Conservation (phyloP, 2,113 vertebrate genomes). For the Atractosteus spatula region DNA sequence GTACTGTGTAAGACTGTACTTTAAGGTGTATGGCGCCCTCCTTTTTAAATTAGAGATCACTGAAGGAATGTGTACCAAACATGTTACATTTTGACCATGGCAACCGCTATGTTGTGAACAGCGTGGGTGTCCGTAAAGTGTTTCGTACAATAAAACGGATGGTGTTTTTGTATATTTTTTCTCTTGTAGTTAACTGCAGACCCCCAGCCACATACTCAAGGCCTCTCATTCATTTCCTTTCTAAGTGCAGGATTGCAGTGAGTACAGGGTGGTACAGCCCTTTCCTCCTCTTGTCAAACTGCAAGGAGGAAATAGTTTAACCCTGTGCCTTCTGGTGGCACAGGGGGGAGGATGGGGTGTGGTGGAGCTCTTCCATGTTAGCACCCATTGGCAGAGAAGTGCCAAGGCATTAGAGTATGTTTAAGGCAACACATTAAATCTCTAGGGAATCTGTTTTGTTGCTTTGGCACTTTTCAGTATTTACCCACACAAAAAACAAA, state of each 20-base stretch:
- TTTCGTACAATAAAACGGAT: not conserved
- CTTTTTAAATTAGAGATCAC: not conserved
- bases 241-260: not conserved
- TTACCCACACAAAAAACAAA: too few relatives aligned
- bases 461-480: too few relatives aligned
- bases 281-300: not conserved
- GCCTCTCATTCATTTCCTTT: slow-evolving; percentile 1
- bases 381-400: too few relatives aligned
- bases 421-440: too few relatives aligned
- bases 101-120: slow-evolving; percentile 1
- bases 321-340: not conserved
- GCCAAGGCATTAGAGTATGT: too few relatives aligned
- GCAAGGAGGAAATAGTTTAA: not conserved
- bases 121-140: not conserved
- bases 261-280: not conserved
- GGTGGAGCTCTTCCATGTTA: too few relatives aligned
- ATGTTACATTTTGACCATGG: slow-evolving; percentile 7
- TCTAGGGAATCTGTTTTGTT: too few relatives aligned
- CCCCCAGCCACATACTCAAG: not conserved
- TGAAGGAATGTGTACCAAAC: not conserved
- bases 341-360: too few relatives aligned
- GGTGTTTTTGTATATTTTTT: not conserved
- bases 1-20: not conserved
- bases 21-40: not conserved
- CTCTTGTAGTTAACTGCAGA: not conserved